A percentile compares a stretch with the other conserved stretches of the same genome.
Conservation (phyloP, 2,797 vertebrate genomes). For the Lagodon rhomboides region DNA sequence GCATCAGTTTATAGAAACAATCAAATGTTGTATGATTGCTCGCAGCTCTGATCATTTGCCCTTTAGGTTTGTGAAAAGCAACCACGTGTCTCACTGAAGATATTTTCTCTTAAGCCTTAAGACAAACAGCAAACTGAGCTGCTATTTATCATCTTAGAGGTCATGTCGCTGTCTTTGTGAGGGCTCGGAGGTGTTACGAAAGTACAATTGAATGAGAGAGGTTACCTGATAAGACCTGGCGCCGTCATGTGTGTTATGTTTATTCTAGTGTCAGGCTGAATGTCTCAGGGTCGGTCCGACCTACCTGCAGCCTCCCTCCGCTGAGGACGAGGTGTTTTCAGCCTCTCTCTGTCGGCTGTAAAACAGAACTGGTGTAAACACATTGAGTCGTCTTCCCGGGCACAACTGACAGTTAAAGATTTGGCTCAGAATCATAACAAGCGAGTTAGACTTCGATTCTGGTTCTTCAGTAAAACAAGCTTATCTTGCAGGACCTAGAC, state of each 20-base stretch:
- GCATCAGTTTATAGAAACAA: slow-evolving; percentile 2
- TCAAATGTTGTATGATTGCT: slow-evolving; percentile 1
- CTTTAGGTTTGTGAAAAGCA: slow-evolving; percentile 30
- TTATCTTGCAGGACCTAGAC: slow-evolving; percentile 71
- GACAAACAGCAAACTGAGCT: slow-evolving; percentile 19
- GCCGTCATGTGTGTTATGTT: slow-evolving; percentile 55
- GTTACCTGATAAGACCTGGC: slow-evolving; percentile 71
- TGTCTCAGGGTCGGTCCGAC: slow-evolving; percentile 19
- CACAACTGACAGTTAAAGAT: slow-evolving; percentile 43
- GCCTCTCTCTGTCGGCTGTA: slow-evolving; percentile 19
- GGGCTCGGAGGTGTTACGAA: slow-evolving; percentile 46
- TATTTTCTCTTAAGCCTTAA: neutral
- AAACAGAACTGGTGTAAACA: slow-evolving; percentile 38
- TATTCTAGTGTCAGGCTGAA: slow-evolving; percentile 60
- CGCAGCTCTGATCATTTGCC: slow-evolving; percentile 14
- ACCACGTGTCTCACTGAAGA: neutral
- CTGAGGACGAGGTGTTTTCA: slow-evolving; percentile 7
- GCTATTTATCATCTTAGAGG: slow-evolving; percentile 38
- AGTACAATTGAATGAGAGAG: slow-evolving; percentile 52
- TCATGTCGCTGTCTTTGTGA: slow-evolving; percentile 39
- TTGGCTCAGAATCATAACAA: slow-evolving; percentile 37
- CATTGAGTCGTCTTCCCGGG: slow-evolving; percentile 5
- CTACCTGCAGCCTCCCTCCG: slow-evolving; percentile 37
- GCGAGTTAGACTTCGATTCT: slow-evolving; percentile 57
- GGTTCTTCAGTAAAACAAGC: slow-evolving; percentile 62